phyloP scores from a whole-genome alignment of 2,888 invertebrate genomes.

The Autographa gamma region DNA sequence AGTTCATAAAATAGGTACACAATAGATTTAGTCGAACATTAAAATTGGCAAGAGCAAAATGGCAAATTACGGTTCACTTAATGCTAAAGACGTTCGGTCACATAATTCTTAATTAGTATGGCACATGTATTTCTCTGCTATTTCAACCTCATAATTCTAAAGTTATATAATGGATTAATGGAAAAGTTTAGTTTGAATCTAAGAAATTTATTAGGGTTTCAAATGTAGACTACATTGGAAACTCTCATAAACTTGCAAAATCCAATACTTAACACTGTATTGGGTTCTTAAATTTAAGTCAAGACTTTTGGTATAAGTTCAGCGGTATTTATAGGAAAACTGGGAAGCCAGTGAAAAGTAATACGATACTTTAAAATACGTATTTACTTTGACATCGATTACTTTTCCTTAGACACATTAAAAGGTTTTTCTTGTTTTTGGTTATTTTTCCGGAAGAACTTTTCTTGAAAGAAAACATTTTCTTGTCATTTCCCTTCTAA shows the following conservation, averaged over 20 bases:
- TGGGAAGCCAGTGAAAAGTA: neutral
- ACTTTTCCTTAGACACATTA: neutral
- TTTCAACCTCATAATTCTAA: neutral
- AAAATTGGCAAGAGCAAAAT: no score
- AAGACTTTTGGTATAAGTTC: slow-evolving; percentile 1
- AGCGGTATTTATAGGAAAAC: neutral
- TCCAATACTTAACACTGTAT: neutral
- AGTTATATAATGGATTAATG: neutral
- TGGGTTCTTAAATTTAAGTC: neutral
- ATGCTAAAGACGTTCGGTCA: no score
- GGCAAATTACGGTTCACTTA: no score
- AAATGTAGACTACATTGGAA: neutral
- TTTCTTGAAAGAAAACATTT: no score
- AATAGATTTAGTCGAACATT: no score
- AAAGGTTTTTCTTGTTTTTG: no score
- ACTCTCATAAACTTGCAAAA: slow-evolving; percentile 2
- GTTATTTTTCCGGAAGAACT: no score
- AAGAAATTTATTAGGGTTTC: neutral
- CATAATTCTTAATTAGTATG: no score
- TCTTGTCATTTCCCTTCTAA: no score
- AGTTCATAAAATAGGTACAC: no score
- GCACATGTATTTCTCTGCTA: neutral
- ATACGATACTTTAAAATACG: neutral
- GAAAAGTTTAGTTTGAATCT: neutral
- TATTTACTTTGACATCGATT: neutral